Evolutionary conservation across 2,888 invertebrate genomes (phyloP), one percentile per base, ranked within the genome.

Genomic region (Parnassius glacialis): DNA sequence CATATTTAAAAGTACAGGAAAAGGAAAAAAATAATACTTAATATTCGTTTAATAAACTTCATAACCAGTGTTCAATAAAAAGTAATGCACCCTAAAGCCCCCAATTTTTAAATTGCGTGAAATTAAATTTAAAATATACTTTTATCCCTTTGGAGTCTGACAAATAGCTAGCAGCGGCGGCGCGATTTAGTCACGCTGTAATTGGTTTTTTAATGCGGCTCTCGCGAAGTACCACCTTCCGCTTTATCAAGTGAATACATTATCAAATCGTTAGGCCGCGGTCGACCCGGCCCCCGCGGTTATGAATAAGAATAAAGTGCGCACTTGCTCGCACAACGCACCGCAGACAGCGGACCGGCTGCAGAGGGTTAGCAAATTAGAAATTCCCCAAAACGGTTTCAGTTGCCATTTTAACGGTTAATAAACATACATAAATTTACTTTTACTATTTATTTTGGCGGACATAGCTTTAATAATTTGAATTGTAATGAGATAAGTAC

Each of bases 211-310:
- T 91, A 91, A 90, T 90, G 85, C 89, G 81, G 82, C 76, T 81
- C 81, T 83, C 83, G 88, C 85, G 82, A 85, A 88, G 89, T 90
- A 90, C 87, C 85, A 84, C 84, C 90, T 88, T 89, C 85, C 87
- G 85, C 87, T 87, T 86, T 90, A 91, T 90, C 87, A 87, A 91
- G 90, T 89, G 91, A 90, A 91, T 91, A 90, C 87, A 90, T 91
- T 91, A 91, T 90, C 90, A 91, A 91, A 89, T 90, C 88, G 90
- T 90, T 87, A 84, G 85, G 83, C 76, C 79, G 87, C 81, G 84
- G 84, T 78, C 80, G 81, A 70, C 70, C 69, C 80, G 75, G 75
- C 80, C 85, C 85, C 79, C 72, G 74, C 73, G 75, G 83, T 34
- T 74, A 88, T 89, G 87, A 90, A 90, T 90, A 89, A 89, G 87